These are phyloP conservation scores for Delphinus delphis DNA, from an alignment of 2,113 vertebrate species.

Conservation along the genomic window DNA sequence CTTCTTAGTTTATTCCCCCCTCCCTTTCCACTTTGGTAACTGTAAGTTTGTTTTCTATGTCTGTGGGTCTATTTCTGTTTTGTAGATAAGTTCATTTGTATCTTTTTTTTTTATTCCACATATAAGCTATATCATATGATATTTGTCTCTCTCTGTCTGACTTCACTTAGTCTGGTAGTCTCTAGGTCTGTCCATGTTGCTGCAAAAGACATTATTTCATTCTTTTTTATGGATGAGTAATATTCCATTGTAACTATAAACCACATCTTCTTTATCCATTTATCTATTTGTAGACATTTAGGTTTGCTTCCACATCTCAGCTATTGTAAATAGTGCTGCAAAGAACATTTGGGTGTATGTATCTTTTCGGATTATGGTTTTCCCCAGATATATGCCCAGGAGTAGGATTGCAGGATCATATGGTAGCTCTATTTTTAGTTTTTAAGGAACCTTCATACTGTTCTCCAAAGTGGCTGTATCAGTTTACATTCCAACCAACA, in stretches of 20 bases:
- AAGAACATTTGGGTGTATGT: background rate
- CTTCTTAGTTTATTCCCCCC: background rate
- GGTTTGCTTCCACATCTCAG: background rate
- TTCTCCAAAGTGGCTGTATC: background rate
- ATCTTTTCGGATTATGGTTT: background rate
- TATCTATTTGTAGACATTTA: background rate
- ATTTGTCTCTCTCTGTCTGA: background rate
- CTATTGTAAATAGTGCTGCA: background rate
- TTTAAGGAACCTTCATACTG: background rate
- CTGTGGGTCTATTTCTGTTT: background rate
- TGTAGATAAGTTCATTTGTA: background rate
- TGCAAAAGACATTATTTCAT: background rate
- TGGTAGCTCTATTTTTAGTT: background rate
- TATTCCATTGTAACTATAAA: background rate
- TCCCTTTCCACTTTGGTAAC: background rate
- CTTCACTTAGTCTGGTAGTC: background rate
- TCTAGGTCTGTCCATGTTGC: background rate
- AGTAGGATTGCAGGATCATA: background rate
- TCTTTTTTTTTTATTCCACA: background rate
- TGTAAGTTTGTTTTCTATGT: background rate
- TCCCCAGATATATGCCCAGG: background rate
- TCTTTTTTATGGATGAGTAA: background rate
- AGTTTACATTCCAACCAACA: no score
- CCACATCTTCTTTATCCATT: background rate
- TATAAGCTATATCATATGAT: background rate